Evolutionary conservation across 2,888 invertebrate genomes (phyloP).

Genomic region (Pollenia angustigena): DNA sequence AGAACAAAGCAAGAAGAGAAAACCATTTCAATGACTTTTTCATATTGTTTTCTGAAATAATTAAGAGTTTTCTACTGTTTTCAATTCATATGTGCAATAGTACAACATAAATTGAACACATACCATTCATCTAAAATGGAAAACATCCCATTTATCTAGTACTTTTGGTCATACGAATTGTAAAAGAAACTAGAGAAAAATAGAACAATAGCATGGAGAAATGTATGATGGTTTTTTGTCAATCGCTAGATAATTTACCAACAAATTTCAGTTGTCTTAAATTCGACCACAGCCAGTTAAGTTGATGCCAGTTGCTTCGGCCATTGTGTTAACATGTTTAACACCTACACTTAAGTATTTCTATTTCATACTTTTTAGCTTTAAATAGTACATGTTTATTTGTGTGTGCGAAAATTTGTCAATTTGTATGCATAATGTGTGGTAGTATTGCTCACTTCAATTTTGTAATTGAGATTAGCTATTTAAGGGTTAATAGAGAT

Average conservation of each 20-base stretch:
- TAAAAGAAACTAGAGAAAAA: not conserved
- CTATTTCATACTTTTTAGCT: not conserved
- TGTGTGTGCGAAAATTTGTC: conserved; percentile 6
- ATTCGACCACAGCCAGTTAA: not conserved
- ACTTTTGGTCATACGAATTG: too few relatives aligned
- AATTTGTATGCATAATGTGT: not conserved
- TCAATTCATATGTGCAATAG: conserved; percentile 23
- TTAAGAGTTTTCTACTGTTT: conserved; percentile 34
- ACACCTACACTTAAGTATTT: conserved; percentile 25
- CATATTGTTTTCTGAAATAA: not conserved
- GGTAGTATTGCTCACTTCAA: conserved; percentile 79
- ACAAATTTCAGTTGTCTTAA: not conserved
- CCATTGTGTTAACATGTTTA: conserved; percentile 37
- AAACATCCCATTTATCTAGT: too few relatives aligned
- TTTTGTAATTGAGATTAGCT: conserved; percentile 81
- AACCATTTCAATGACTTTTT: conserved; percentile 3
- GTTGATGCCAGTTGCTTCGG: conserved; percentile 40
- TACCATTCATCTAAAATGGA: not conserved
- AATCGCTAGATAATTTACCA: not conserved
- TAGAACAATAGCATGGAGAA: not conserved
- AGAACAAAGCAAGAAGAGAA: not conserved
- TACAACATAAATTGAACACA: not conserved
- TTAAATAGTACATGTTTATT: not conserved
- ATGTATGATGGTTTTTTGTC: conserved; percentile 26
- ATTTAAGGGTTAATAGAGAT: conserved; percentile 81